Base-by-base conservation (phyloP, 2,797 vertebrate genomes). In the Gadopsis bispinosus region DNA sequence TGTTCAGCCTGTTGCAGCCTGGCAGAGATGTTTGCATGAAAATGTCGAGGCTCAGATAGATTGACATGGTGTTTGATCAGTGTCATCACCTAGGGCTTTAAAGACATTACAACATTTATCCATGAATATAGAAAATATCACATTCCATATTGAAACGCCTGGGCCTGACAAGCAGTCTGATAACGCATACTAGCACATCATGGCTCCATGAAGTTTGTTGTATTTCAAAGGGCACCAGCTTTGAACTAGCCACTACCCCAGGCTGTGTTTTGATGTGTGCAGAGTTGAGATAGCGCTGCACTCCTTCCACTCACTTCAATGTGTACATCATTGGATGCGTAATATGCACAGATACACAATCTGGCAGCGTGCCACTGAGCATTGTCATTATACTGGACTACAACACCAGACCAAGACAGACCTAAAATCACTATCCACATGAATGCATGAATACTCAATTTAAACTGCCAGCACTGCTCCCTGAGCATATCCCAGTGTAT, bases 221-320 rank as follows among this genome's bases (percentile, higher is more conserved):
- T 90, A 93, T 93, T 93, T 93, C 89, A 93, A 93, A 93, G 89
- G 87, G 90, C 91, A 91, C 84, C 79, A 79, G 91, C 92, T 93
- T 93, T 94, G 91, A 94, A 94, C 89, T 90, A 69, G 79, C 85
- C 83, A 75, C 62, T 39, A 87, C 93, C 91, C 22, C 69, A 1
- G 93, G 93, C 90, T 77, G 81, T 86, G 89, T 90, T 92, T 83
- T 88, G 91, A 90, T 91, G 93, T 92, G 92, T 94, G 92, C 89
- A 87, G 82, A 85, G 84, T 80, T 75, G 89, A 93, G 93, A 93
- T 94, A 93, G 83, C 69, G 54, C 83, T 61, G 73, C 78, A 50
- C 85, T 91, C 67, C 86, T 84, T 92, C 85, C 85, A 59, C 86
- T 88, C 89, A 73, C 77, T 83, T 92, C 87, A 74, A 79, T 66